phyloP scores from a whole-genome alignment of 1,140 invertebrate genomes.

The Calephelis virginiensis region DNA sequence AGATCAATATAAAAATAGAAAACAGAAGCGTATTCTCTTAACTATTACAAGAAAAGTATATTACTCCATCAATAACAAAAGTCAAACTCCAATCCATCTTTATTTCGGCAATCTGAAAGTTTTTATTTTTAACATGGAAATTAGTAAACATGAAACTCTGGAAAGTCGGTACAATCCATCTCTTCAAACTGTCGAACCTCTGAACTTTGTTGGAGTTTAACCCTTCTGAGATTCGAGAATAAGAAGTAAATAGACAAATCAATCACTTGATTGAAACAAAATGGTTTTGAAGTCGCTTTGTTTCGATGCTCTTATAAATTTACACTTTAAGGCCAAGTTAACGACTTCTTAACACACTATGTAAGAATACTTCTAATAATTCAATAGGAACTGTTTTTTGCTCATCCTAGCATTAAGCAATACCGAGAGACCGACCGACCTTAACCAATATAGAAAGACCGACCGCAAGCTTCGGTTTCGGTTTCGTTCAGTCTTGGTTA shows the following conservation, averaged over 20 bases:
- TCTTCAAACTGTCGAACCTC: conserved; percentile 10
- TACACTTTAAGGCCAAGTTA: too few species aligned
- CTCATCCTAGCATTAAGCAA: too few species aligned
- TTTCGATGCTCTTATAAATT: too few species aligned
- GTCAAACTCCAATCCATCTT: conserved; percentile 1
- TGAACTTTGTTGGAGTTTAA: conserved; percentile 18
- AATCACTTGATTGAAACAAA: conserved; percentile 22
- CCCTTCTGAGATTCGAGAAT: conserved; percentile 25
- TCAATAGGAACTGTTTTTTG: too few species aligned
- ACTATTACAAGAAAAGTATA: neutral
- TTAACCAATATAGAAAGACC: too few species aligned
- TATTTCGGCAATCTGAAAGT: conserved; percentile 14
- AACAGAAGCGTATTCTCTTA: too few species aligned
- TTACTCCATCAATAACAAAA: neutral
- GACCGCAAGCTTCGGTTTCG: too few species aligned
- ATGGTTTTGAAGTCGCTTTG: neutral
- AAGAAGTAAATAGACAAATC: conserved; percentile 27
- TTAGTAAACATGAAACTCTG: conserved; percentile 22
- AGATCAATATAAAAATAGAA: too few species aligned
- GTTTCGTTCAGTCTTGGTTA: too few species aligned
- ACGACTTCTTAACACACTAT: too few species aligned
- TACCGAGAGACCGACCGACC: too few species aligned
- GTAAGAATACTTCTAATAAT: too few species aligned
- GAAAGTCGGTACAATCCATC: conserved; percentile 14
- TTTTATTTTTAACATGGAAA: conserved; percentile 11